phyloP scores from a whole-genome alignment of 1,140 invertebrate genomes.

The Bombus polaris region DNA sequence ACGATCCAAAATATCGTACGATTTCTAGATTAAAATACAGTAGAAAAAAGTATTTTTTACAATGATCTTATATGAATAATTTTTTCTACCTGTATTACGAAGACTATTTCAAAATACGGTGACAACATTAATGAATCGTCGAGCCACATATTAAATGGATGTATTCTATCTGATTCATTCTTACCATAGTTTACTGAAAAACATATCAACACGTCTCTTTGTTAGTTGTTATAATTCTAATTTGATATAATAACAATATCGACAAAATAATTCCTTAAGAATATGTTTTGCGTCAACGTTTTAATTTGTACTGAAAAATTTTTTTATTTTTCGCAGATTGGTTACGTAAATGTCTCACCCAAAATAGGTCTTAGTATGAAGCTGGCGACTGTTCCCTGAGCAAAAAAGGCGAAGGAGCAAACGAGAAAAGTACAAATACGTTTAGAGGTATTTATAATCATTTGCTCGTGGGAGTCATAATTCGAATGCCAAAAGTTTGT shows the following conservation, averaged over 20 bases:
- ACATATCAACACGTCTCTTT: neutral
- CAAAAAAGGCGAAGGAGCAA: slow-evolving; percentile 50
- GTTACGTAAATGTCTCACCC: slow-evolving; percentile 33
- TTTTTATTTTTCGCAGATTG: neutral
- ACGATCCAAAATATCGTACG: neutral
- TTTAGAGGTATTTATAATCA: slow-evolving; percentile 25
- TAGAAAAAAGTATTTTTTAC: neutral
- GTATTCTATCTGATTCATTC: slow-evolving; percentile 51
- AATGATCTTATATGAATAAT: neutral
- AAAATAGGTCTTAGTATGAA: slow-evolving; percentile 53
- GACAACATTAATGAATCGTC: neutral
- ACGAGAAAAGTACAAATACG: slow-evolving; percentile 33
- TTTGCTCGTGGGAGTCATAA: slow-evolving; percentile 36
- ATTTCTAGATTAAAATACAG: neutral
- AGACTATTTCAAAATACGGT: slow-evolving; percentile 64
- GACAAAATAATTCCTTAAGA: neutral
- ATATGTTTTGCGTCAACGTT: too few species aligned
- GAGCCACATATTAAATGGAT: slow-evolving; percentile 63
- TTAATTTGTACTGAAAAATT: neutral
- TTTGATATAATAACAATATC: neutral
- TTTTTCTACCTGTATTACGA: slow-evolving; percentile 45
- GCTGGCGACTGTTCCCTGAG: slow-evolving; percentile 15
- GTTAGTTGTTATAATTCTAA: too few species aligned
- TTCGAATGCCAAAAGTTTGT: slow-evolving; percentile 59
- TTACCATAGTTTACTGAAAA: slow-evolving; percentile 18